Conservation (phyloP, 2,113 vertebrate species). For the Ancistrus triradiatus region DNA sequence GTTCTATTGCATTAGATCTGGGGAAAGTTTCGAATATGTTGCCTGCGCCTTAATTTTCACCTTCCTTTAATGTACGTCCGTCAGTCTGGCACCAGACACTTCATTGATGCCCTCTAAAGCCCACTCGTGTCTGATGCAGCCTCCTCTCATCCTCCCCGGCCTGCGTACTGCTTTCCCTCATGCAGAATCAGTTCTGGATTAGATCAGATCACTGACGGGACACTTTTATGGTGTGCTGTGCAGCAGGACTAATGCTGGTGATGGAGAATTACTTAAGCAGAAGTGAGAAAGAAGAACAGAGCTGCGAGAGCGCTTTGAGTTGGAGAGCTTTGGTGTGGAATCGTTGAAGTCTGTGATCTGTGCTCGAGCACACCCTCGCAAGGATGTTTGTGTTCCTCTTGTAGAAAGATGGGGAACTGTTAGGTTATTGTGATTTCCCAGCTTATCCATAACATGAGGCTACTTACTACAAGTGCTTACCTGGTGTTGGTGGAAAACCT, state of each 20-base stretch:
- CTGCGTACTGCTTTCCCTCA: not conserved
- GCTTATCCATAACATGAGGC: not conserved
- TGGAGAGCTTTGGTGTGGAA: not conserved
- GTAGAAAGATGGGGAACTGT: not conserved
- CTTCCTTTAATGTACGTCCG: not conserved
- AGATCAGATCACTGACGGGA: too few relatives aligned
- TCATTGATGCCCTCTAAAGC: conserved; percentile 25
- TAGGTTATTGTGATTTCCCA: not conserved
- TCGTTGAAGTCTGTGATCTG: not conserved
- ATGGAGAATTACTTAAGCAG: not conserved
- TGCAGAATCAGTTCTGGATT: not conserved
- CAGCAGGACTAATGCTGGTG: not conserved
- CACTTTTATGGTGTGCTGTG: too few relatives aligned
- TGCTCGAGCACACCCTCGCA: not conserved
- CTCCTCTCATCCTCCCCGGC: too few relatives aligned
- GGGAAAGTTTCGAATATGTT: too few relatives aligned
- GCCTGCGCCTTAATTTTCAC: too few relatives aligned
- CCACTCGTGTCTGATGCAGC: conserved; percentile 21
- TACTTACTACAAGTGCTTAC: too few relatives aligned
- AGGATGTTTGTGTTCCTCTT: not conserved
- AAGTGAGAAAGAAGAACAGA: not conserved
- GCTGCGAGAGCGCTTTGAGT: not conserved
- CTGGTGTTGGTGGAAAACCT: too few relatives aligned
- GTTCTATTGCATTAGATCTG: conserved; percentile 31
- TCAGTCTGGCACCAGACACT: conserved; percentile 27